Base-by-base conservation (phyloP, 2,797 vertebrate genomes). In the Carcharodon carcharias region DNA sequence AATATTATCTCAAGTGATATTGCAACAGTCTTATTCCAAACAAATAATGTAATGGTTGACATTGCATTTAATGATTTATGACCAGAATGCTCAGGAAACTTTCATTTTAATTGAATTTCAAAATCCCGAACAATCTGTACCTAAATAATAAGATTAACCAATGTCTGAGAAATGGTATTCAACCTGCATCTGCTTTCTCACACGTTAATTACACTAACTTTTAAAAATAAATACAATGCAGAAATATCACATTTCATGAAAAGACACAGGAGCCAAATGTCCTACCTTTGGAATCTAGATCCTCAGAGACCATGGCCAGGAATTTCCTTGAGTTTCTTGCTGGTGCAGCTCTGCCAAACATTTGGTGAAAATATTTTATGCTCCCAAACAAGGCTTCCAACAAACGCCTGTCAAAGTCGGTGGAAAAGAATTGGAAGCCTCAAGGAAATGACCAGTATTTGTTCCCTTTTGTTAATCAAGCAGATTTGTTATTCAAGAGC, bases 1-100 rank as follows among this genome's bases (percentile, higher is more conserved):
- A 93, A 65, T 40, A 67, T 93, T 93, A 93, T 93, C 91, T 93
- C 3, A 67, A 93, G 91, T 93, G 61, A 93, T 93, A 67, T 40
- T 65, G n/a, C 61, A 93, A 40, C 61, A 21, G 91, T 26, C 40
- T 63, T 93, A 45, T 65, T 67, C 18, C 40, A 85, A 85, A 85
- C 40, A 50, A 85, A 85, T 85, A 85, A 85, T 85, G 45, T 93
- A 45, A 40, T 93, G 91, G 16, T 45, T 45, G 91, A 93, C 45
- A 40, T 93, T 65, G 40, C 63, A 45, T 93, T 93, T 45, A 45
- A 26, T 92, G 61, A 67, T 93, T 31, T 65, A 67, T 45, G 61
- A 45, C 61, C n/a, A 45, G 63, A 45, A 67, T 9, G 61, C 40
- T 67, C 91, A 67, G 40, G 91, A 67, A 93, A 92, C 89, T 45